These are phyloP conservation scores for Sweltsa coloradensis DNA, from an alignment of 1,140 invertebrate species.

Conservation along the genomic window DNA sequence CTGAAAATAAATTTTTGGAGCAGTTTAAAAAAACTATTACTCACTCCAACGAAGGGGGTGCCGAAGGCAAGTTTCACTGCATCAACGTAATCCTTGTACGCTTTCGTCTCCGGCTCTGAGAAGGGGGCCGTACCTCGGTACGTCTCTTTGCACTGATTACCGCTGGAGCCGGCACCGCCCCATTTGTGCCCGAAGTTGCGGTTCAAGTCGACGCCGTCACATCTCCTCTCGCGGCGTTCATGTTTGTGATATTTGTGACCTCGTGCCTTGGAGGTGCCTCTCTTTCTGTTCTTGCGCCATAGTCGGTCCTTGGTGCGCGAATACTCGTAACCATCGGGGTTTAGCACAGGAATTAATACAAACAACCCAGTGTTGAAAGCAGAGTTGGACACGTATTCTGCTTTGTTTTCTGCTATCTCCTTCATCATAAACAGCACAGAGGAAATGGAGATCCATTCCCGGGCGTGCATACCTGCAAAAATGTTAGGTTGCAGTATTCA, in stretches of 20 bases:
- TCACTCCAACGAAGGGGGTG: too few relatives aligned
- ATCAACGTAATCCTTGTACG: constrained; percentile 41
- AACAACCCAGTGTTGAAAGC: constrained; percentile 42
- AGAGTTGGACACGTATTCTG: too few relatives aligned
- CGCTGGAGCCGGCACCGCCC: constrained; percentile 57
- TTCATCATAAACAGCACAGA: too few relatives aligned
- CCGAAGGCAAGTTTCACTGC: too few relatives aligned
- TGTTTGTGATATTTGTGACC: not conserved
- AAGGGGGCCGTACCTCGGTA: constrained; percentile 65
- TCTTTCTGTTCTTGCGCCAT: constrained; percentile 37
- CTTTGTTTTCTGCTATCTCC: too few relatives aligned
- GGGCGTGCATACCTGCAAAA: too few relatives aligned
- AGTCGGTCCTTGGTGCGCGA: constrained; percentile 29
- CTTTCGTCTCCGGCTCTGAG: constrained; percentile 71
- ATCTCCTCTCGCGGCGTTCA: constrained; percentile 24
- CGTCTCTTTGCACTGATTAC: constrained; percentile 63
- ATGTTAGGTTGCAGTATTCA: too few relatives aligned
- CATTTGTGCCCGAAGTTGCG: too few relatives aligned
- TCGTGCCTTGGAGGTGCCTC: too few relatives aligned
- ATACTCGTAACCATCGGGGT: constrained; percentile 47
- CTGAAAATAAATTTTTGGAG: too few relatives aligned
- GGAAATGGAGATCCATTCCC: too few relatives aligned
- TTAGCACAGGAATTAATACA: constrained; percentile 43
- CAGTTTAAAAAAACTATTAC: too few relatives aligned
- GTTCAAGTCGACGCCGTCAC: constrained; percentile 50